Conservation (phyloP, 1,140 invertebrate species). For the Apis mellifera region Amel_HAv3.1 CM009935.2:3324501-3325000, state of each 20-base stretch:
- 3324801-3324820: conserved; percentile 54
- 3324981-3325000: conserved; percentile 17
- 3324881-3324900: conserved; percentile 51
- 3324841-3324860: conserved; percentile 34
- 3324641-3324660: no score
- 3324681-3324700: no score
- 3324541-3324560: conserved; percentile 45
- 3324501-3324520: conserved; percentile 58
- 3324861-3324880: conserved; percentile 50
- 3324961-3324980: not conserved
- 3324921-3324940: conserved; percentile 47
- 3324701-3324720: no score
- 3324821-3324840: conserved; percentile 50
- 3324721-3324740: no score
- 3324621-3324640: no score
- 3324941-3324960: conserved; percentile 16
- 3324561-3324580: conserved; percentile 37
- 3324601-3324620: no score
- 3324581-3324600: not conserved
- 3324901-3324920: conserved; percentile 39
- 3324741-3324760: no score
- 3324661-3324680: no score
- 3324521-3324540: conserved; percentile 57
- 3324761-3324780: conserved; percentile 10
- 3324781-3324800: not conserved